phyloP scores from a whole-genome alignment of 2,888 invertebrate species.

The Aspidapion aeneum region DNA sequence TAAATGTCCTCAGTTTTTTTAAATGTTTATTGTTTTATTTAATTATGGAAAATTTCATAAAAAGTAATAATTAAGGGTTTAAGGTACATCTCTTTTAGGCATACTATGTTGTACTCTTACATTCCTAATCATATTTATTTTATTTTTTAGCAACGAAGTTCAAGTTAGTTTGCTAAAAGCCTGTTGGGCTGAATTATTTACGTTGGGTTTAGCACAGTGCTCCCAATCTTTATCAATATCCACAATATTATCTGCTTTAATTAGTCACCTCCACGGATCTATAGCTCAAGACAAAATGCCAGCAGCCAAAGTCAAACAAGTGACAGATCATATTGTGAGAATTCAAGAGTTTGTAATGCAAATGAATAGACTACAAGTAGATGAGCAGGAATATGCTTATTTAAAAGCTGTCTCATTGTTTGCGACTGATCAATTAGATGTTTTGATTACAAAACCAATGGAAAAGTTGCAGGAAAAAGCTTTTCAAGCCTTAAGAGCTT shows the following conservation, averaged over 20 bases:
- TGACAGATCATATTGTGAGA: slow-evolving; percentile 75
- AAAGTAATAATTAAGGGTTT: too few relatives aligned
- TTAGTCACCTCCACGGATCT: slow-evolving; percentile 74
- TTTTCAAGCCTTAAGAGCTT: slow-evolving; percentile 55
- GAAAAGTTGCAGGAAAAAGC: slow-evolving; percentile 61
- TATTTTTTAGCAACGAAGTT: slow-evolving; percentile 69
- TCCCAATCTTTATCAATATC: slow-evolving; percentile 72
- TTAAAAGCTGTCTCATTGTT: slow-evolving; percentile 75
- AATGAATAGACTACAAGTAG: slow-evolving; percentile 70
- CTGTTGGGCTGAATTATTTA: slow-evolving; percentile 91
- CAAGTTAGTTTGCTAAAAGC: slow-evolving; percentile 81
- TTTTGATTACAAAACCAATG: slow-evolving; percentile 51
- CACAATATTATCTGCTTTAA: slow-evolving; percentile 78
- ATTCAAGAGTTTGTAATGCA: slow-evolving; percentile 78
- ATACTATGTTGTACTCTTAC: too few relatives aligned
- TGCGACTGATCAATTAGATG: slow-evolving; percentile 52
- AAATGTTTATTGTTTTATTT: too few relatives aligned
- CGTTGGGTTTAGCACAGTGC: slow-evolving; percentile 86
- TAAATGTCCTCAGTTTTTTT: too few relatives aligned
- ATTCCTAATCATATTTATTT: too few relatives aligned
- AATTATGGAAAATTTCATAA: too few relatives aligned
- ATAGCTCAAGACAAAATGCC: slow-evolving; percentile 73
- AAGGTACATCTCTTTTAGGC: too few relatives aligned
- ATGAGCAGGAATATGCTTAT: slow-evolving; percentile 84
- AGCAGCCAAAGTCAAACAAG: slow-evolving; percentile 65